Percentiles rank a stretch among this genome's conserved stretches.
phyloP scores from a whole-genome alignment of 1,140 invertebrate species.

The Schlechtendalia chinensis region DNA sequence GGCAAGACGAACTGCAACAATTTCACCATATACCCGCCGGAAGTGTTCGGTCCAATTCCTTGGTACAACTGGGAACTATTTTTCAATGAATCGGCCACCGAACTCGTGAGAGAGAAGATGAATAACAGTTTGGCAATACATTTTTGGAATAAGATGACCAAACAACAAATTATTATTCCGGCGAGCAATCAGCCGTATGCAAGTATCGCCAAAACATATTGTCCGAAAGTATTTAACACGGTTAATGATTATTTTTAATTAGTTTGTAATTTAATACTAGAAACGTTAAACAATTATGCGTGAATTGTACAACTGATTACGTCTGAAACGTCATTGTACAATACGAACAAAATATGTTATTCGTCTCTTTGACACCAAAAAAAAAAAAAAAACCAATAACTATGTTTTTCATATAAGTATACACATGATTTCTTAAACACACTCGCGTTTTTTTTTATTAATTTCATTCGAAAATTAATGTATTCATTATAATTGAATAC shows the following conservation, averaged over 20 bases:
- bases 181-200: conserved; percentile 53
- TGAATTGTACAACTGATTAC: too few relatives aligned
- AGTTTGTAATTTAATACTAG: too few relatives aligned
- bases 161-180: conserved; percentile 46
- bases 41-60: conserved; percentile 67
- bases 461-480: too few relatives aligned
- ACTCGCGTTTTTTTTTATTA: too few relatives aligned
- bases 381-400: too few relatives aligned
- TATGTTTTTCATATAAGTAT: too few relatives aligned
- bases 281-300: too few relatives aligned
- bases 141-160: conserved; percentile 67
- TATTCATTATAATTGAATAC: too few relatives aligned
- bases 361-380: too few relatives aligned
- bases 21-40: conserved; percentile 65
- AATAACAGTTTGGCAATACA: conserved; percentile 64
- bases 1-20: conserved; percentile 60
- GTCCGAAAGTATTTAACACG: conserved; percentile 52
- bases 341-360: too few relatives aligned
- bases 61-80: conserved; percentile 65
- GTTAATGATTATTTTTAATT: conserved; percentile 46
- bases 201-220: conserved; percentile 51
- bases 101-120: conserved; percentile 58
- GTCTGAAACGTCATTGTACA: too few relatives aligned
- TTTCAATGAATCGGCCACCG: conserved; percentile 59
- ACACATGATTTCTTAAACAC: too few relatives aligned